Base-by-base conservation (phyloP, 2,113 vertebrate species). In the Athene cunicularia region DNA sequence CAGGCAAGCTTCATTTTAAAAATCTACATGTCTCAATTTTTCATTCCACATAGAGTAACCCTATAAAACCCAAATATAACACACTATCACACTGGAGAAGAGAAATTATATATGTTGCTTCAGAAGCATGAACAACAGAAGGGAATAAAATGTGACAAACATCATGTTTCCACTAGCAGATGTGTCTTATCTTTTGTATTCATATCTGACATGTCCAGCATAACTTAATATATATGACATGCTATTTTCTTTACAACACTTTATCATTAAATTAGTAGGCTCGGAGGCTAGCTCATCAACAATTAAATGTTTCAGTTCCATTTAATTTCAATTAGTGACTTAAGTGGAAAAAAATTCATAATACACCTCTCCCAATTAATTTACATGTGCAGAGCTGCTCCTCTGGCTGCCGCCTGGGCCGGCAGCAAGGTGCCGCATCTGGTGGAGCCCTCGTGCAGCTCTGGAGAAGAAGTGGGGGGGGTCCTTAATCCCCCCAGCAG, bases 241-340 rank as follows among this genome's bases (percentile, higher is more conserved):
- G 74, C 73, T 82, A 32, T 88, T 93, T 93, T 47, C 64, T 64
- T 90, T 90, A 64, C 70, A 91, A 43, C 47, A 32, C 53, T 93
- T 74, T 68, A 59, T 86, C 95, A 77, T 91, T 85, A 91, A 92
- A 93, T 94, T 87, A 90, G 37, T 39, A 66, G 52, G 45, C 60
- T 84, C 24, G n/a, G 53, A 63, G 81, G 66, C 83, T 91, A 87
- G 93, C 87, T 95, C 90, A 88, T 96, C 70, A 90, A 82, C 80
- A 77, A 76, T 88, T 96, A 88, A 88, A 96, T 87, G 33, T 85
- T 80, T 73, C 83, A 63, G 60, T 96, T 71, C 60, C 50, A 87
- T 90, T 83, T 93, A 84, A 82, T 94, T 95, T 96, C 76, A 37
- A 5, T 86, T 66, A 94, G 52, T 9, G 41, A 75, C 32, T 60